Conservation (phyloP, 2,797 vertebrate species). For the Pithecia hirsuta region DNA sequence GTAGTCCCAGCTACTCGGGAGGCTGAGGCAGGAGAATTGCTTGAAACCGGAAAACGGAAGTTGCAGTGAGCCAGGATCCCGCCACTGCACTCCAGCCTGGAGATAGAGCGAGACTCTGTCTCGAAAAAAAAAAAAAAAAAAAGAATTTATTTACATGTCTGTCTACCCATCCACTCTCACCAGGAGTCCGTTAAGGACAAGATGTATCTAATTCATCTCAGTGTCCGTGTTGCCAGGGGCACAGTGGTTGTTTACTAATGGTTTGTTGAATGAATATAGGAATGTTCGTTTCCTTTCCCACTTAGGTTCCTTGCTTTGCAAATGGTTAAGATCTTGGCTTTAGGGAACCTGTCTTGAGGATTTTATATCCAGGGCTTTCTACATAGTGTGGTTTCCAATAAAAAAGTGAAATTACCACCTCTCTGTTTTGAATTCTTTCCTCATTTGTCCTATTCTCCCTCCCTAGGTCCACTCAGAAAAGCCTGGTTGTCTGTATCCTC, state of each 20-base stretch:
- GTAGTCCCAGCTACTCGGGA: too few species aligned
- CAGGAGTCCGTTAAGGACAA: not conserved
- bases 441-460: not conserved
- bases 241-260: not conserved
- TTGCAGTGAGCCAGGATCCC: too few species aligned
- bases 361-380: not conserved
- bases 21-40: too few species aligned
- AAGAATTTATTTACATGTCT: not conserved
- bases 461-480: not conserved
- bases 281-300: not conserved
- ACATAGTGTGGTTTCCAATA: not conserved
- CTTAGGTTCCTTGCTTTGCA: not conserved
- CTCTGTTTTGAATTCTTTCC: not conserved
- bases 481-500: not conserved
- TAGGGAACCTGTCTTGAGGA: not conserved
- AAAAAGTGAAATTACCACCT: not conserved
- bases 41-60: too few species aligned
- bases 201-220: not conserved
- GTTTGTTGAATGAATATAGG: not conserved
- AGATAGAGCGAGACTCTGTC: too few species aligned
- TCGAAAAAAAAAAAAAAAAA: too few species aligned
- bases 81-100: rapidly evolving
- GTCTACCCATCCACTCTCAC: not conserved
- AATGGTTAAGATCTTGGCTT: not conserved
- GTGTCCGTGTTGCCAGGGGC: not conserved